These are phyloP conservation scores for Chionoecetes opilio DNA, from an alignment of 1,140 invertebrate species.

Conservation along the genomic window DNA sequence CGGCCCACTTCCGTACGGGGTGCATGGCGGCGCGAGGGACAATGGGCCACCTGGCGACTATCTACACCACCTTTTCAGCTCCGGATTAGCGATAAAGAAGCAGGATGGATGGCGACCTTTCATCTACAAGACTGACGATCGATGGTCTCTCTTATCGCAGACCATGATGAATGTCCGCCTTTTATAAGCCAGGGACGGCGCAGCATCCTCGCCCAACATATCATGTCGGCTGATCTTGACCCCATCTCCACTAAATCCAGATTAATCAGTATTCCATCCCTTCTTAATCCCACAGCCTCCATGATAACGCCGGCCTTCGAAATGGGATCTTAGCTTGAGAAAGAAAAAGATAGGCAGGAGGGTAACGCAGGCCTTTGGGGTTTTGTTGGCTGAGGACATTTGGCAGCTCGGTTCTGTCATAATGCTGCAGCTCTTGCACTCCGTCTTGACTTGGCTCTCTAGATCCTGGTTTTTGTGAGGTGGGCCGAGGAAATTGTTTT, in stretches of 20 bases:
- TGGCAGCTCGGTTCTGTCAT: neutral
- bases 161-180: neutral
- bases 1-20: neutral
- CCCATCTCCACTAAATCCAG: neutral
- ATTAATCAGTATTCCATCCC: constrained; percentile 19
- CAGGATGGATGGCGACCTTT: neutral
- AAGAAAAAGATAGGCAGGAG: neutral
- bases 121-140: neutral
- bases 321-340: neutral
- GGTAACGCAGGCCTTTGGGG: neutral
- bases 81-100: constrained; percentile 1
- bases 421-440: neutral
- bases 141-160: constrained; percentile 12
- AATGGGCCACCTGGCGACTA: neutral
- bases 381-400: neutral
- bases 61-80: neutral
- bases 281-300: neutral
- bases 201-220: neutral
- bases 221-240: neutral
- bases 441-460: constrained; percentile 25
- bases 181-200: neutral
- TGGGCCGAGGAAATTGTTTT: neutral
- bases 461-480: neutral
- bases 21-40: neutral
- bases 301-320: neutral